phyloP scores from a whole-genome alignment of 2,888 invertebrate species.

The Agrochola litura region DNA sequence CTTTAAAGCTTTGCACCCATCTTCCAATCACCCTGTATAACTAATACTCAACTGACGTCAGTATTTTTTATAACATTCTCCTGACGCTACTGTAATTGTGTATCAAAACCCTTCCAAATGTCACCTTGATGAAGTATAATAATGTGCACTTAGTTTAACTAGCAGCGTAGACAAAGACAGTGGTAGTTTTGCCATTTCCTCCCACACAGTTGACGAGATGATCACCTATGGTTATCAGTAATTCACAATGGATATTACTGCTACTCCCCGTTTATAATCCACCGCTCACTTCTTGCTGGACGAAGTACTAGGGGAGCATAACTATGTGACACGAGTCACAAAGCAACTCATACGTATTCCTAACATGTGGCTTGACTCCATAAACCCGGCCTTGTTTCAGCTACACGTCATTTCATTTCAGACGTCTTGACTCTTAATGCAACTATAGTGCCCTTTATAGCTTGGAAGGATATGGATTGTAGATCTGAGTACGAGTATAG shows the following conservation, averaged over 20 bases:
- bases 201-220: background rate
- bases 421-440: conserved; percentile 23
- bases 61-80: background rate
- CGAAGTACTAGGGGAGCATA: conserved; percentile 38
- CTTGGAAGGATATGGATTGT: conserved; percentile 2
- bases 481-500: background rate
- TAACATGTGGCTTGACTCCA: conserved; percentile 8
- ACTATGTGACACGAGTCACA: conserved; percentile 22
- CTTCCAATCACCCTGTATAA: no score
- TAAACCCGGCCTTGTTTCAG: conserved; percentile 38
- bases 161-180: background rate
- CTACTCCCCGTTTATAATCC: conserved; percentile 1
- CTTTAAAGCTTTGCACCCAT: no score
- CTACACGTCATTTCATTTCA: conserved; percentile 47
- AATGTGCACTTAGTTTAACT: background rate
- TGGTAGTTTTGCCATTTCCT: background rate
- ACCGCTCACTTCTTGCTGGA: conserved; percentile 6
- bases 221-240: conserved; percentile 13
- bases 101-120: background rate
- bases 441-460: conserved; percentile 5
- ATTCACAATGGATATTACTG: conserved; percentile 25
- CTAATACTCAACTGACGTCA: no score
- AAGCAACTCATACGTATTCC: conserved; percentile 32
- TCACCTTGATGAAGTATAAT: background rate
- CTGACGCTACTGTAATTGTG: background rate